Conservation (phyloP, 2,888 invertebrate species). For the Dione juno region DNA sequence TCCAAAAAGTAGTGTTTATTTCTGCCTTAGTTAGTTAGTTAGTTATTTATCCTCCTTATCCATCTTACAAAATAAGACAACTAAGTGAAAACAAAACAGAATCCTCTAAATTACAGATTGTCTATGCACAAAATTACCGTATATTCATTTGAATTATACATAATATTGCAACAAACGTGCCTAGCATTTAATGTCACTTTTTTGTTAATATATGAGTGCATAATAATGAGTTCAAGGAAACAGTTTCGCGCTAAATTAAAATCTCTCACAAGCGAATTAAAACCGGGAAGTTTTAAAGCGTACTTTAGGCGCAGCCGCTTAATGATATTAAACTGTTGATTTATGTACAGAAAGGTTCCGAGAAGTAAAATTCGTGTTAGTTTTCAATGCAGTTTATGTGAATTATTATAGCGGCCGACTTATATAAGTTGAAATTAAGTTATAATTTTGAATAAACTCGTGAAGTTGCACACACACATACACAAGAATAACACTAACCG, state of each 20-base stretch:
- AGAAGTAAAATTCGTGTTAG: conserved; percentile 51
- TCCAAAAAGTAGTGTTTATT: no score
- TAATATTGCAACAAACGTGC: conserved; percentile 34
- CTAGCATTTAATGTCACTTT: conserved; percentile 51
- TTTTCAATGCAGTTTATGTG: conserved; percentile 46
- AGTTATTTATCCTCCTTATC: no score
- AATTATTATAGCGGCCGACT: conserved; percentile 35
- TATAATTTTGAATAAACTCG: conserved; percentile 6
- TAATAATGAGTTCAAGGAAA: conserved; percentile 70
- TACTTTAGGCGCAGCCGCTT: conserved; percentile 70
- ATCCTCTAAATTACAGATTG: neutral
- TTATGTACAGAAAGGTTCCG: conserved; percentile 65
- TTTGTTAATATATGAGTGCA: conserved; percentile 72
- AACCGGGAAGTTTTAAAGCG: conserved; percentile 70
- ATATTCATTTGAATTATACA: conserved; percentile 23
- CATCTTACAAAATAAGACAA: neutral
- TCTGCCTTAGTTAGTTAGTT: no score
- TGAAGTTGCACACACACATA: neutral
- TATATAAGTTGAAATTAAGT: conserved; percentile 24
- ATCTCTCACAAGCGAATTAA: conserved; percentile 72
- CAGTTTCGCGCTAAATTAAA: conserved; percentile 75
- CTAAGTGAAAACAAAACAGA: neutral
- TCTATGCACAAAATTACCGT: neutral
- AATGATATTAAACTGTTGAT: conserved; percentile 77
- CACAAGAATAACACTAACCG: neutral